Evolutionary conservation across 1,140 invertebrate genomes (phyloP).

Genomic region (Drosophila funebris): DNA sequence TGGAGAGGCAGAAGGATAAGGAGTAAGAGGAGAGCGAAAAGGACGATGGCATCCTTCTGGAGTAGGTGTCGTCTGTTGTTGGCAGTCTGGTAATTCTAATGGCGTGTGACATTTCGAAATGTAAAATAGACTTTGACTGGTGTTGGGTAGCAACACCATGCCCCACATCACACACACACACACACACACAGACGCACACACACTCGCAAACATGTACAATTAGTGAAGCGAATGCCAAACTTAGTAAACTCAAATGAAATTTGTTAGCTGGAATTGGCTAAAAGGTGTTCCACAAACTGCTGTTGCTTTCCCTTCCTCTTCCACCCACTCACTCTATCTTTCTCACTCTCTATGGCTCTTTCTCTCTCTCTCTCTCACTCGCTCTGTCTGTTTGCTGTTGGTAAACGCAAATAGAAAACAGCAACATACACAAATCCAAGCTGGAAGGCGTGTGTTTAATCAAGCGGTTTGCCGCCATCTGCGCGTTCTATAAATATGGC

Average conservation of each 20-base stretch:
- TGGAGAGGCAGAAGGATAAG: no score
- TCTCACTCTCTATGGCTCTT: background rate
- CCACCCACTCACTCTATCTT: background rate
- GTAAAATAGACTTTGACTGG: constrained; percentile 24
- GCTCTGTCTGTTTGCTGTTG: background rate
- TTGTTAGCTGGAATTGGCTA: constrained; percentile 32
- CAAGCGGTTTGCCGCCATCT: constrained; percentile 30
- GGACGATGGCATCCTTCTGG: background rate
- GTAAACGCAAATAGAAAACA: constrained; percentile 32
- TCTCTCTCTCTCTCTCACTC: background rate
- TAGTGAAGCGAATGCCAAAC: constrained; percentile 24
- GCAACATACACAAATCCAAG: constrained; percentile 24
- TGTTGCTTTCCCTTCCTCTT: background rate
- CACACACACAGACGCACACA: background rate
- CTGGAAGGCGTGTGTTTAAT: constrained; percentile 33
- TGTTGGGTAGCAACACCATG: background rate
- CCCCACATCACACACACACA: constrained; percentile 13
- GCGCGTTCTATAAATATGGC: constrained; percentile 17
- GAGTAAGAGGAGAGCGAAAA: background rate
- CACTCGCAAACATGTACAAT: background rate
- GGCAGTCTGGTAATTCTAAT: constrained; percentile 23
- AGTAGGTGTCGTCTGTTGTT: constrained; percentile 4
- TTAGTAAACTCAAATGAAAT: constrained; percentile 30
- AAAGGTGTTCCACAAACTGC: constrained; percentile 29
- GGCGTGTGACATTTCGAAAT: constrained; percentile 37